These are phyloP conservation scores for Polymixis flavicincta DNA, from an alignment of 2,888 invertebrate species.

Conservation along the genomic window DNA sequence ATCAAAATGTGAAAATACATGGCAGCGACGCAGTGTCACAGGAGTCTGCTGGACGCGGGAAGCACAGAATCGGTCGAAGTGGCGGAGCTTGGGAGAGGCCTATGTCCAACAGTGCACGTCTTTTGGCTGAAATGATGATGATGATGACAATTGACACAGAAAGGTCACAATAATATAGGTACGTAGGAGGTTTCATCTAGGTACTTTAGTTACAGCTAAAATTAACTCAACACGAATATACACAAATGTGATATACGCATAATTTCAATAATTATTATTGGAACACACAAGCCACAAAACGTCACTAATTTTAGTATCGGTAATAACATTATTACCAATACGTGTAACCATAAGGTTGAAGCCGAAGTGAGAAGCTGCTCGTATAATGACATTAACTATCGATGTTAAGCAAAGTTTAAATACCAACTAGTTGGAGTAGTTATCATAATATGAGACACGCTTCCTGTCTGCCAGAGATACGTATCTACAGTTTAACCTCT, in stretches of 20 bases:
- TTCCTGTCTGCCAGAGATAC: slow-evolving; percentile 44
- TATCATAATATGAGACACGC: slow-evolving; percentile 16
- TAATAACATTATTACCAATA: not conserved
- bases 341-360: not conserved
- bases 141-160: not conserved
- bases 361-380: not conserved
- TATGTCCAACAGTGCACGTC: too few relatives aligned
- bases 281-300: not conserved
- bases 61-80: too few relatives aligned
- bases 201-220: not conserved
- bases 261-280: not conserved
- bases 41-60: too few relatives aligned
- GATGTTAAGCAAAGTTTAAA: slow-evolving; percentile 9
- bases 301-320: slow-evolving; percentile 5
- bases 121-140: too few relatives aligned
- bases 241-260: too few relatives aligned
- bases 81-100: too few relatives aligned
- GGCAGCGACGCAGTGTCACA: too few relatives aligned
- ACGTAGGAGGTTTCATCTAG: not conserved
- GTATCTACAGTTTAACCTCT: slow-evolving; percentile 43
- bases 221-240: not conserved
- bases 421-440: not conserved
- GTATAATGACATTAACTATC: slow-evolving; percentile 24
- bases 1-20: too few relatives aligned
- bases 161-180: not conserved